Evolutionary conservation across 2,797 vertebrate genomes (phyloP).

Genomic region (Gephyroberyx darwinii): DNA sequence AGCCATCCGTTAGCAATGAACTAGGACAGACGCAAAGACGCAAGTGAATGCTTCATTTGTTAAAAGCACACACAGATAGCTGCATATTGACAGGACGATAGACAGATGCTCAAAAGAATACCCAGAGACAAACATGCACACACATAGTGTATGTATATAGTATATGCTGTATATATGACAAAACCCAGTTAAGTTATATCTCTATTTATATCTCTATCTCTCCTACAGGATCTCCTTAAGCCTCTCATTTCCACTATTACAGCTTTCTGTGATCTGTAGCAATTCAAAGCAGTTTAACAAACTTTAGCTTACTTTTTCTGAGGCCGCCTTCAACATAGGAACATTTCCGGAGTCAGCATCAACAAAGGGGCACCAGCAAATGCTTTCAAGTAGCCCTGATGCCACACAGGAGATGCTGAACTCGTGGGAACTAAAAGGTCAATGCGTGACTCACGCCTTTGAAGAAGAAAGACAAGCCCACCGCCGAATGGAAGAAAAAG

Average conservation of each 20-base stretch:
- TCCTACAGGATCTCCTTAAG: too few species aligned
- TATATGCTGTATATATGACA: too few species aligned
- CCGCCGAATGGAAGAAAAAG: slow-evolving; percentile 65
- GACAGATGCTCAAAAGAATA: too few species aligned
- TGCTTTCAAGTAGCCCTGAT: slow-evolving; percentile 50
- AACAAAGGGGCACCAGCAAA: slow-evolving; percentile 4
- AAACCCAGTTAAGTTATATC: too few species aligned
- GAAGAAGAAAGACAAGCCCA: slow-evolving; percentile 78
- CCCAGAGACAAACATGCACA: background rate
- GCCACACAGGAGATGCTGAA: slow-evolving; percentile 60
- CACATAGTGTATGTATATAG: background rate
- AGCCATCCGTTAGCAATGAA: background rate
- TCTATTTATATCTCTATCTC: too few species aligned
- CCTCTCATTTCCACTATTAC: too few species aligned
- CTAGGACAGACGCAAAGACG: too few species aligned
- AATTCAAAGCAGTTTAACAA: background rate
- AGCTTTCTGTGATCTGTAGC: too few species aligned
- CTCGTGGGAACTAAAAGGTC: slow-evolving; percentile 78
- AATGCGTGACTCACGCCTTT: slow-evolving; percentile 79
- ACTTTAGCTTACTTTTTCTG: slow-evolving; percentile 13
- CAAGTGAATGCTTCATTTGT: too few species aligned
- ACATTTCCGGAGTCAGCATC: slow-evolving; percentile 32
- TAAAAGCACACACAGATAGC: too few species aligned
- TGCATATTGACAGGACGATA: too few species aligned
- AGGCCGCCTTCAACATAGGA: background rate